These are phyloP conservation scores for Pangasius krempfi DNA, from an alignment of 2,797 vertebrate species.

Conservation along the genomic window DNA sequence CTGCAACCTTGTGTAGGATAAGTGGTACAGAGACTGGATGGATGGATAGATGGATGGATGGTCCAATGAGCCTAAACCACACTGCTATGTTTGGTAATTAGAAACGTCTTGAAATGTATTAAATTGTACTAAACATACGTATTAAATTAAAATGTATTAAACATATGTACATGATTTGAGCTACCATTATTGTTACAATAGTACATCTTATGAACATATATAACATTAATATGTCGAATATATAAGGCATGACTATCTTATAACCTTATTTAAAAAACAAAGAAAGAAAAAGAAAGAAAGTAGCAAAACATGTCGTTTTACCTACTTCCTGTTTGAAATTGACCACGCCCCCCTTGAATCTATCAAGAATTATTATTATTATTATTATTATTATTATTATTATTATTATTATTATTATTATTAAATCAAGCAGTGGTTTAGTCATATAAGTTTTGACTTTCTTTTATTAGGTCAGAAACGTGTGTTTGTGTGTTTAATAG, in stretches of 20 bases:
- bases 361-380: not conserved
- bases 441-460: not conserved
- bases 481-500: too few relatives aligned
- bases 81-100: not conserved
- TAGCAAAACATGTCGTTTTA: too few relatives aligned
- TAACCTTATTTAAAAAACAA: not conserved
- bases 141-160: not conserved
- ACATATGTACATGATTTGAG: not conserved
- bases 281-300: not conserved
- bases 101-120: not conserved
- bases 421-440: not conserved
- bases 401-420: not conserved
- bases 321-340: not conserved
- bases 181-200: not conserved
- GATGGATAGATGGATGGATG: too few relatives aligned
- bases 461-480: not conserved
- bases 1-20: too few relatives aligned
- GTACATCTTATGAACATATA: too few relatives aligned
- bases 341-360: not conserved
- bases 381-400: too few relatives aligned
- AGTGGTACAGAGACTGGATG: too few relatives aligned
- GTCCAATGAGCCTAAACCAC: not conserved
- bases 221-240: not conserved
- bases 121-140: not conserved
- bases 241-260: not conserved